These are phyloP conservation scores for Folsomia manolachei DNA, from an alignment of 2,888 invertebrate species.

Conservation along the genomic window DNA sequence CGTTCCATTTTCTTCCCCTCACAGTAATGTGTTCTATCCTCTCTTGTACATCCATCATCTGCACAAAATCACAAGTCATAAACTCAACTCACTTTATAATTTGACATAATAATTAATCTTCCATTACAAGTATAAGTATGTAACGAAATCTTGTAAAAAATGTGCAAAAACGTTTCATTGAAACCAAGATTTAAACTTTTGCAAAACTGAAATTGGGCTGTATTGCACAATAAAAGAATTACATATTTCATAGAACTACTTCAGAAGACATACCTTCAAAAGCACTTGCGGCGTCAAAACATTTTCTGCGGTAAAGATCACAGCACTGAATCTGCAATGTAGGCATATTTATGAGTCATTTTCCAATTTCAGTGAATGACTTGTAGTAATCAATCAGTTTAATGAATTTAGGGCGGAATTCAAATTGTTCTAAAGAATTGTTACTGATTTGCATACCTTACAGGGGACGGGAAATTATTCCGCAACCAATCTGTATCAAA, in stretches of 20 bases:
- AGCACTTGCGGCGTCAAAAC: slow-evolving; percentile 65
- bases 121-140: background rate
- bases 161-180: background rate
- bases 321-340: slow-evolving; percentile 56
- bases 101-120: background rate
- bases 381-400: too few species aligned
- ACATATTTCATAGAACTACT: too few species aligned
- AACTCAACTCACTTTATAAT: background rate
- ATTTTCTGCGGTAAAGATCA: slow-evolving; percentile 66
- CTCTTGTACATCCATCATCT: slow-evolving; percentile 59
- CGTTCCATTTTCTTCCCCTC: slow-evolving; percentile 55
- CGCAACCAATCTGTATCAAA: slow-evolving; percentile 71
- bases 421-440: background rate
- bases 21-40: slow-evolving; percentile 57
- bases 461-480: slow-evolving; percentile 64
- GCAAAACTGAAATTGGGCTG: background rate
- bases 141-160: background rate
- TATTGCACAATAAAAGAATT: background rate
- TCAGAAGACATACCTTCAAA: slow-evolving; percentile 55
- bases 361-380: background rate
- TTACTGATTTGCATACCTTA: slow-evolving; percentile 58
- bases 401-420: too few species aligned
- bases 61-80: slow-evolving; percentile 39
- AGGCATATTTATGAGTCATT: background rate
- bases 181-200: too few species aligned